phyloP scores from a whole-genome alignment of 2,113 vertebrate species.

The Leuciscus idus region DNA sequence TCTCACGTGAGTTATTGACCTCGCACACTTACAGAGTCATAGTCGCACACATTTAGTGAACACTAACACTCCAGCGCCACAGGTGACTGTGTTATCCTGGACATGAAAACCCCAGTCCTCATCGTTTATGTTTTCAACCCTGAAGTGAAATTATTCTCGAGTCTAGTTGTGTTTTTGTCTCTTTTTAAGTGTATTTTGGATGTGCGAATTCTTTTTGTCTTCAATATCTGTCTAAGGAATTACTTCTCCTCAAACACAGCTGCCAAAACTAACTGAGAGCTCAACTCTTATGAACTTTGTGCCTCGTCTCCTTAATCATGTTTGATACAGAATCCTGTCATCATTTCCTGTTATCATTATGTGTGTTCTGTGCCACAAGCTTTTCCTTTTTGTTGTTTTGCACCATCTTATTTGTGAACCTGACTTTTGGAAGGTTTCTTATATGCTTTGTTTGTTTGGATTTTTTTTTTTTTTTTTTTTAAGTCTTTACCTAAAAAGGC shows the following conservation, averaged over 20 bases:
- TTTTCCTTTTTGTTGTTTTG: neutral
- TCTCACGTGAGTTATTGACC: neutral
- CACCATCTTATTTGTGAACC: neutral
- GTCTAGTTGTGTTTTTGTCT: neutral
- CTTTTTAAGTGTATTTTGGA: conserved; percentile 18
- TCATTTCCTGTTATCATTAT: neutral
- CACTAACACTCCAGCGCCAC: conserved; percentile 19
- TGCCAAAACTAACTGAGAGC: conserved; percentile 26
- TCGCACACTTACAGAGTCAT: neutral
- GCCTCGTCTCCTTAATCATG: conserved; percentile 8
- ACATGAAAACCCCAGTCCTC: neutral
- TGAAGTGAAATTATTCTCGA: neutral
- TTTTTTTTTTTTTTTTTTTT: conserved; percentile 5
- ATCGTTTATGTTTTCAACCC: conserved; percentile 1
- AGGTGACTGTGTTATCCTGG: neutral
- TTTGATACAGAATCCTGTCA: conserved; percentile 3
- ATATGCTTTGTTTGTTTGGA: conserved; percentile 4
- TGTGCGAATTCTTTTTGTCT: neutral
- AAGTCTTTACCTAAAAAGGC: neutral
- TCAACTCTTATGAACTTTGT: neutral
- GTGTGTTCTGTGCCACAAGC: conserved; percentile 7
- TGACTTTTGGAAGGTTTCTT: conserved; percentile 16
- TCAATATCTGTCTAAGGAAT: neutral
- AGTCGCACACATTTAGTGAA: neutral
- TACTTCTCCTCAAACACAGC: neutral